phyloP scores from a whole-genome alignment of 2,797 vertebrate species.

The Notolepis coatsorum region DNA sequence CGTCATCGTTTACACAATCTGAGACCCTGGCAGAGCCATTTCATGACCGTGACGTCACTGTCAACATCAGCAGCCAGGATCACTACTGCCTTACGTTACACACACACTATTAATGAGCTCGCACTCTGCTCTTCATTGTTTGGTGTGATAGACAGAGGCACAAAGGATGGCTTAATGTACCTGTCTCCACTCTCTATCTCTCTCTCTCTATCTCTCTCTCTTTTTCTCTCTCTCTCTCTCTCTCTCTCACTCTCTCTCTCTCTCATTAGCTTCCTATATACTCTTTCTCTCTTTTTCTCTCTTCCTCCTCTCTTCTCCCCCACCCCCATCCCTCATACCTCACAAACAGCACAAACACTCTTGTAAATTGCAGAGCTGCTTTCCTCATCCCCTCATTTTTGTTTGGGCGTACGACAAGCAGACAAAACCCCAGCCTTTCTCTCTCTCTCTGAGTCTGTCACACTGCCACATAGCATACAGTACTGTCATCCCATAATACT shows the following conservation, averaged over 20 bases:
- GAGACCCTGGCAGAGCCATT: slow-evolving; percentile 28
- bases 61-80: slow-evolving; percentile 21
- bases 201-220: not conserved
- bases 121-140: slow-evolving; percentile 38
- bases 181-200: slow-evolving; percentile 34
- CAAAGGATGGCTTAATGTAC: slow-evolving; percentile 55
- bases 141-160: slow-evolving; percentile 32
- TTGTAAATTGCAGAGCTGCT: slow-evolving; percentile 62
- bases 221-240: slow-evolving; percentile 9
- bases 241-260: not conserved
- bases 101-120: slow-evolving; percentile 27
- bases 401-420: slow-evolving; percentile 52
- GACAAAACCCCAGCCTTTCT: slow-evolving; percentile 45
- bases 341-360: slow-evolving; percentile 57
- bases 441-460: slow-evolving; percentile 41
- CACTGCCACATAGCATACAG: slow-evolving; percentile 21
- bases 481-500: slow-evolving; percentile 43
- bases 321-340: slow-evolving; percentile 10
- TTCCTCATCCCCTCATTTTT: slow-evolving; percentile 68
- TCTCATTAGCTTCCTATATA: too few relatives aligned
- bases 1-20: slow-evolving; percentile 14
- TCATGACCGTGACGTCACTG: slow-evolving; percentile 43
- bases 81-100: not conserved
- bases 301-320: not conserved
- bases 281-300: slow-evolving; percentile 6